phyloP scores from a whole-genome alignment of 2,113 vertebrate genomes.

The Zapus hudsonius region DNA sequence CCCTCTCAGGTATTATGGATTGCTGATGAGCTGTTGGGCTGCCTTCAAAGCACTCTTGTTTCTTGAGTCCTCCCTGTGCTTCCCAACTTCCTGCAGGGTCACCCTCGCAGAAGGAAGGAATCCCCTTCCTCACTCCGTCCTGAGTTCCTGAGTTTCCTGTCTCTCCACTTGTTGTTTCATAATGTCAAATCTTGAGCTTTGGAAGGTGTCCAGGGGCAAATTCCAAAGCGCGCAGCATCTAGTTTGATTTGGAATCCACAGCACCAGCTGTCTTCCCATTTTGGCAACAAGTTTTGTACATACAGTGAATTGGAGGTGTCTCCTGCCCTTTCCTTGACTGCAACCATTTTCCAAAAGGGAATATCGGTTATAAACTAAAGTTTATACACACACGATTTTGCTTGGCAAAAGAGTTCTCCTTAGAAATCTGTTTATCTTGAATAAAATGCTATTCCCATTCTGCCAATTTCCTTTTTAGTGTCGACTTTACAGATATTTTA shows the following conservation, averaged over 20 bases:
- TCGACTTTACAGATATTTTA: constrained; percentile 29
- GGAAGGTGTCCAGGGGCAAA: constrained; percentile 44
- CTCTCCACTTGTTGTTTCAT: constrained; percentile 46
- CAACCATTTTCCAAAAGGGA: constrained; percentile 29
- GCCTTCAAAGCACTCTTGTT: constrained; percentile 6
- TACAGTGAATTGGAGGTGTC: not conserved
- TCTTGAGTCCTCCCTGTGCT: not conserved
- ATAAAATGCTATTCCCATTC: constrained; percentile 18
- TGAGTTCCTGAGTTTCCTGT: constrained; percentile 30
- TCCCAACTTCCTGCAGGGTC: not conserved
- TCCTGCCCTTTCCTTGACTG: constrained; percentile 4
- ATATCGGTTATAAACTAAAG: not conserved
- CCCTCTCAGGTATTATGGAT: not conserved
- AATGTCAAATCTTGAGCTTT: constrained; percentile 26
- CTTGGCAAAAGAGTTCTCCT: constrained; percentile 13
- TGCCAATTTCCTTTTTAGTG: constrained; percentile 15
- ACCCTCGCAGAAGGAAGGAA: not conserved
- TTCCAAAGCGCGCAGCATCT: constrained; percentile 27
- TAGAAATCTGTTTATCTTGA: constrained; percentile 44
- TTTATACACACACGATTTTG: not conserved
- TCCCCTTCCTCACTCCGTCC: not conserved
- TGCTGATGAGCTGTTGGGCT: not conserved
- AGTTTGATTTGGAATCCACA: constrained; percentile 47
- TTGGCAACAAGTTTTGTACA: constrained; percentile 22
- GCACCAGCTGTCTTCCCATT: constrained; percentile 42